Evolutionary conservation across 1,140 invertebrate species (phyloP).

Genomic region (Ceratina australensis): DNA sequence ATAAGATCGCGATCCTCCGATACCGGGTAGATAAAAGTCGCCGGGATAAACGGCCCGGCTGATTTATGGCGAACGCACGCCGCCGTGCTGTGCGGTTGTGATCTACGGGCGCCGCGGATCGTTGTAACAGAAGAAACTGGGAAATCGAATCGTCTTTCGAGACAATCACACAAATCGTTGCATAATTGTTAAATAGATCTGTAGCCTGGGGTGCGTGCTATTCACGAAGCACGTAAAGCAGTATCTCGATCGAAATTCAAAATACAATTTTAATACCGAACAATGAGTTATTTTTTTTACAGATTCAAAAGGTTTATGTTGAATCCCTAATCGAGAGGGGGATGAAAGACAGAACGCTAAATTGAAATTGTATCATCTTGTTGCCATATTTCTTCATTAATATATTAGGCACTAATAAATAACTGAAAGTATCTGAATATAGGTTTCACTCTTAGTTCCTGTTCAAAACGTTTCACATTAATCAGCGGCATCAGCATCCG

Average conservation of each 20-base stretch:
- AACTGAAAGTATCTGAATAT: too few species aligned
- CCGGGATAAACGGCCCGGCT: constrained; percentile 29
- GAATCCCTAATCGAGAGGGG: too few species aligned
- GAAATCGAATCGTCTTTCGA: neutral
- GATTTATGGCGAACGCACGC: constrained; percentile 34
- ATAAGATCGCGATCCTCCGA: constrained; percentile 44
- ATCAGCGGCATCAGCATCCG: too few species aligned
- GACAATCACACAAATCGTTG: neutral
- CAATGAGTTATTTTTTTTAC: too few species aligned
- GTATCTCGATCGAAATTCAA: constrained; percentile 51
- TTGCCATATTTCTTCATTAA: too few species aligned
- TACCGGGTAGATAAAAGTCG: constrained; percentile 34
- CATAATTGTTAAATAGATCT: constrained; percentile 29
- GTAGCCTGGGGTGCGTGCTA: constrained; percentile 34
- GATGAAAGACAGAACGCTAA: too few species aligned
- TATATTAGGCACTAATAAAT: too few species aligned
- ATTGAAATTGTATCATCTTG: too few species aligned
- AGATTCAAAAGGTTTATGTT: too few species aligned
- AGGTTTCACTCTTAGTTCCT: too few species aligned
- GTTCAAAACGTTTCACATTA: too few species aligned
- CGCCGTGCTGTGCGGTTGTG: constrained; percentile 9
- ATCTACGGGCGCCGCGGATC: constrained; percentile 21
- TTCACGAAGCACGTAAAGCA: constrained; percentile 35
- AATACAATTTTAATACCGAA: too few species aligned
- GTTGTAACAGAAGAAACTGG: neutral